Percentiles rank a stretch among this genome's conserved stretches.
phyloP scores from a whole-genome alignment of 1,140 invertebrate species.

The Nephotettix cincticeps region DNA sequence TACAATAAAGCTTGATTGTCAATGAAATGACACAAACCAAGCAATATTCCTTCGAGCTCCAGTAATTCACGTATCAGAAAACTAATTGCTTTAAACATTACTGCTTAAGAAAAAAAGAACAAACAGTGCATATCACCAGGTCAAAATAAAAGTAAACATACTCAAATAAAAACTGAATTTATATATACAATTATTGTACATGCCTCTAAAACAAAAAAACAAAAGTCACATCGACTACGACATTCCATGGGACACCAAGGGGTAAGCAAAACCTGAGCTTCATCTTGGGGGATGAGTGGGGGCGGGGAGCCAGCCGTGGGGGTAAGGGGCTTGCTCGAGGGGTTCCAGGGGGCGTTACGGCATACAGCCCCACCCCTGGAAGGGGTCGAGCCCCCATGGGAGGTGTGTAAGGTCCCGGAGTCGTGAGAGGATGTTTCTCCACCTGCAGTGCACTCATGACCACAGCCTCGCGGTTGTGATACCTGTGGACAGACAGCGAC shows the following conservation, averaged over 20 bases:
- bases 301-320: slow-evolving; percentile 50
- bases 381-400: slow-evolving; percentile 37
- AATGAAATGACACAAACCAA: too few relatives aligned
- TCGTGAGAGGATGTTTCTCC: slow-evolving; percentile 86
- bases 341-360: slow-evolving; percentile 40
- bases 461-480: slow-evolving; percentile 88
- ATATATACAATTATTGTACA: slow-evolving; percentile 15
- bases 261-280: slow-evolving; percentile 72
- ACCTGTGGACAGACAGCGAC: slow-evolving; percentile 54
- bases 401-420: slow-evolving; percentile 71
- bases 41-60: too few relatives aligned
- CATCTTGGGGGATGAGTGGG: slow-evolving; percentile 86
- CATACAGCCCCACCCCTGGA: background rate
- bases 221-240: background rate
- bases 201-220: slow-evolving; percentile 1
- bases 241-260: background rate
- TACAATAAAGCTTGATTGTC: too few relatives aligned
- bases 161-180: too few relatives aligned
- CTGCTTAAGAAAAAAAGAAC: too few relatives aligned
- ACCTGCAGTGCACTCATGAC: slow-evolving; percentile 91
- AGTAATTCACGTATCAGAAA: too few relatives aligned
- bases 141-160: too few relatives aligned
- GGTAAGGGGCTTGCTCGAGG: slow-evolving; percentile 46
- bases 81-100: too few relatives aligned
- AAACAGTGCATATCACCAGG: too few relatives aligned